Evolutionary conservation across 2,888 invertebrate species (phyloP), one percentile per base, ranked within the genome.

Genomic region (Pardosa pseudoannulata): DNA sequence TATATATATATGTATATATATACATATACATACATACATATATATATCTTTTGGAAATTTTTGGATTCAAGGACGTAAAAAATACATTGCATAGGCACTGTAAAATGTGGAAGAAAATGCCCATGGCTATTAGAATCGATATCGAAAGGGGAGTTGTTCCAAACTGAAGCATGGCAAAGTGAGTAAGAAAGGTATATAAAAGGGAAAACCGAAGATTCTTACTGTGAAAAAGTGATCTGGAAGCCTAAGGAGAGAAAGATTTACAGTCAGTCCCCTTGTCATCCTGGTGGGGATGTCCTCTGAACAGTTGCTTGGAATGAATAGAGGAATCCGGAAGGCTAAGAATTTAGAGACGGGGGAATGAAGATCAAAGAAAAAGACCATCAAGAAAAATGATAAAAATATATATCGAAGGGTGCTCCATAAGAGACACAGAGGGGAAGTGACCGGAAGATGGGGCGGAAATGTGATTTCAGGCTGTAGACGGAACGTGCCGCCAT

Each of bases 341-440:
- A 71, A 72, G 72, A 72, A 72, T 72, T 50, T 31, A 72, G 56
- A 23, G 9, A 19, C 11, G 19, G 56, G 32, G 50, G 71, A 23
- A 46, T 28, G 41, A 27, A 46, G 27, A 71, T 28, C n/a, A 71
- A 71, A 71, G 71, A 71, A 71, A 71, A n/a, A n/a, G n/a, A n/a
- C n/a, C n/a, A n/a, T 71, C 71, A 41, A 31, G 29, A 72, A 31
- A 72, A 50, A 23, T 31, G 56, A 72, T n/a, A n/a, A 56, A 16
- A 56, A 39, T 27, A 71, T 32, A 46, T 9, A 72, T 50, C 46
- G 29, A 72, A 36, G 36, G 9, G 9, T 36, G 36, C 9, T 36
- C 36, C 9, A 36, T 36, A 36, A 36, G 36, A 36, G 36, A 36
- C 5, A 36, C 36, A 36, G 29, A n/a, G 16, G 29, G 29, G 65